Percentiles rank a stretch among this genome's conserved stretches.
These are phyloP conservation scores for Halisarca cf. caerulea DNA, from an alignment of 37 sponge, comb jelly and placozoan species.

Conservation along the genomic window DNA sequence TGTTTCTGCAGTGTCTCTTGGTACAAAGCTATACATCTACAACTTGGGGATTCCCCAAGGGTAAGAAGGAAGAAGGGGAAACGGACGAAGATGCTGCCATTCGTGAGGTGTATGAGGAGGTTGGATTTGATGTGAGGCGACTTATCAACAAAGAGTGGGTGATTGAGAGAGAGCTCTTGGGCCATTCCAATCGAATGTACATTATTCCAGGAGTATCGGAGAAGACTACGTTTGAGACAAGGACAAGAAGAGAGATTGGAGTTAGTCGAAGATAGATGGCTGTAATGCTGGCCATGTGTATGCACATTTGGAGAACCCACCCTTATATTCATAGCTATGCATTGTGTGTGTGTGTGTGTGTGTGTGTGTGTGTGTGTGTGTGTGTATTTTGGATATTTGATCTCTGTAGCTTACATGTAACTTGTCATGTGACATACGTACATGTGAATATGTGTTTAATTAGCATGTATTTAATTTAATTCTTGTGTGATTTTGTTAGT, in stretches of 20 bases:
- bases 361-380: constrained; percentile 36
- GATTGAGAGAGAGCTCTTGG: not conserved
- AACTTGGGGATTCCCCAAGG: constrained; percentile 90
- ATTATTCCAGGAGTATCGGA: constrained; percentile 75
- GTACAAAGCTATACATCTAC: constrained; percentile 80
- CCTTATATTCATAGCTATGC: not conserved
- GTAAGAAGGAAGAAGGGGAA: constrained; percentile 78
- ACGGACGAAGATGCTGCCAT: constrained; percentile 59
- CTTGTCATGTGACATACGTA: too few relatives aligned
- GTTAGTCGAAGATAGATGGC: constrained; percentile 38
- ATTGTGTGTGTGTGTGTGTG: constrained; percentile 34
- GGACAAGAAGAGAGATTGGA: constrained; percentile 77
- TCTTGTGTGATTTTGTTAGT: too few relatives aligned
- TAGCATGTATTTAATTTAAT: too few relatives aligned
- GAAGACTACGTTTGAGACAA: constrained; percentile 59
- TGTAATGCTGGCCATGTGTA: not conserved
- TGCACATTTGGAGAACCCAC: not conserved
- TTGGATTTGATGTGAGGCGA: constrained; percentile 64
- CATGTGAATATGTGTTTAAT: constrained; percentile 32
- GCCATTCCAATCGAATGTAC: constrained; percentile 56
- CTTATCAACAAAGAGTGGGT: constrained; percentile 18
- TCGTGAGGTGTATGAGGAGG: constrained; percentile 83
- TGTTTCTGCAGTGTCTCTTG: constrained; percentile 72
- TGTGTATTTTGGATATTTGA: not conserved
- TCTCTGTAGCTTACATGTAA: constrained; percentile 16